Conservation (phyloP, 2,113 vertebrate species). For the Cromileptes altivelis region DNA sequence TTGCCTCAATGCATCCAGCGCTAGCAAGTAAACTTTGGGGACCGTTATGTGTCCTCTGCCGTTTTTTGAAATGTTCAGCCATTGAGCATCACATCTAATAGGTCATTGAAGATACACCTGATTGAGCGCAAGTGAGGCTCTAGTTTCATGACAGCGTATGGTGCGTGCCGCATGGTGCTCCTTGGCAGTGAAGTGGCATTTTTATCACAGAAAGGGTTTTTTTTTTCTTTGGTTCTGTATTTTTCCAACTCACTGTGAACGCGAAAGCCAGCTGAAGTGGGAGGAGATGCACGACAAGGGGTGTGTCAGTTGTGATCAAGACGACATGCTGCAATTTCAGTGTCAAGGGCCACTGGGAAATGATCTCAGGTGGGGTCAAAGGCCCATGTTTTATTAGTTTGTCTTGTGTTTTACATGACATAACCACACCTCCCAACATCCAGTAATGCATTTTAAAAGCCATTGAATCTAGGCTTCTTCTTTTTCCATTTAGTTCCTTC, state of each 20-base stretch:
- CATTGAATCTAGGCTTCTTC: not conserved
- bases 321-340: conserved; percentile 11
- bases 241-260: not conserved
- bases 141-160: conserved; percentile 20
- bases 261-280: not conserved
- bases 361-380: conserved; percentile 40
- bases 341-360: conserved; percentile 15
- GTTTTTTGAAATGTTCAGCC: conserved; percentile 50
- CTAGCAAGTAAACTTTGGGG: conserved; percentile 48
- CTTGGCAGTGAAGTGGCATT: conserved; percentile 38
- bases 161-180: conserved; percentile 3
- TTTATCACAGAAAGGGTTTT: conserved; percentile 19
- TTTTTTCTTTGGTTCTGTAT: not conserved
- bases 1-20: conserved; percentile 39
- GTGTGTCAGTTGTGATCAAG: conserved; percentile 18
- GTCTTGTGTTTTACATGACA: conserved; percentile 37
- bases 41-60: conserved; percentile 43
- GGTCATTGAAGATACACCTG: conserved; percentile 36
- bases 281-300: conserved; percentile 24
- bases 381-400: conserved; percentile 37
- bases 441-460: not conserved
- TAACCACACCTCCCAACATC: not conserved
- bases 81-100: not conserved
- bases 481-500: not conserved
- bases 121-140: conserved; percentile 24